Conservation (phyloP, 1,140 invertebrate species). For the Paramacrobiotus metropolitanus region DNA sequence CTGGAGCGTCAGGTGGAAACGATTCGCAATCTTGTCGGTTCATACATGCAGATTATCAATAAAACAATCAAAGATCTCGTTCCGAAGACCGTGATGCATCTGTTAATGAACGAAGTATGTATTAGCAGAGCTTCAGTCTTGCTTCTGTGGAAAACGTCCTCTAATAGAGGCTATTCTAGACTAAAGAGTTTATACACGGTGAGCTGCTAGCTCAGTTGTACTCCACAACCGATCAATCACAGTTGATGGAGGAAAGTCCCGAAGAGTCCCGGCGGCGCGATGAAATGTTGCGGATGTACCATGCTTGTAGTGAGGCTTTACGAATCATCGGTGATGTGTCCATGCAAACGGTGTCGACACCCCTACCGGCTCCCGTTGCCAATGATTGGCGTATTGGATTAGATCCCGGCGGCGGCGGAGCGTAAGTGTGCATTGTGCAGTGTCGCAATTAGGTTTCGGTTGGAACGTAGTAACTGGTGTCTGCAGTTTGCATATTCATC, state of each 20-base stretch:
- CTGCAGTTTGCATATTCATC: too few species aligned
- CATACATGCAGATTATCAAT: conserved; percentile 10
- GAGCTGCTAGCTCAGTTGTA: conserved; percentile 90
- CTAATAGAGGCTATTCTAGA: too few species aligned
- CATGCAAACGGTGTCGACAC: conserved; percentile 78
- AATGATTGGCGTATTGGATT: conserved; percentile 22
- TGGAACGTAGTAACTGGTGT: too few species aligned
- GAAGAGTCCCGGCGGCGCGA: conserved; percentile 89
- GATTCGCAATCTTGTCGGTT: conserved; percentile 12
- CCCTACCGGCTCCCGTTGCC: conserved; percentile 32
- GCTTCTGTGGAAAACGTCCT: background rate
- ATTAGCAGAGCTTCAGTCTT: too few species aligned
- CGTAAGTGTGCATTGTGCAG: too few species aligned
- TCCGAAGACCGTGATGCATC: conserved; percentile 11
- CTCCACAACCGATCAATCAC: conserved; percentile 75
- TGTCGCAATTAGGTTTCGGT: too few species aligned
- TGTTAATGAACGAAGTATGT: conserved; percentile 7
- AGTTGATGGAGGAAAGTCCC: conserved; percentile 96
- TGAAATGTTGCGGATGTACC: conserved; percentile 96
- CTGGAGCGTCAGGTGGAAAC: conserved; percentile 12
- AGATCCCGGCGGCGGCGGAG: background rate
- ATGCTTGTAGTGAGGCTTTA: conserved; percentile 94
- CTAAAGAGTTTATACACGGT: conserved; percentile 89
- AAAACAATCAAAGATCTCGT: conserved; percentile 11
- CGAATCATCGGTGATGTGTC: conserved; percentile 95